These are phyloP conservation scores for Psilanteris sp. DNA, from an alignment of 1,140 invertebrate species.

Conservation along the genomic window DNA sequence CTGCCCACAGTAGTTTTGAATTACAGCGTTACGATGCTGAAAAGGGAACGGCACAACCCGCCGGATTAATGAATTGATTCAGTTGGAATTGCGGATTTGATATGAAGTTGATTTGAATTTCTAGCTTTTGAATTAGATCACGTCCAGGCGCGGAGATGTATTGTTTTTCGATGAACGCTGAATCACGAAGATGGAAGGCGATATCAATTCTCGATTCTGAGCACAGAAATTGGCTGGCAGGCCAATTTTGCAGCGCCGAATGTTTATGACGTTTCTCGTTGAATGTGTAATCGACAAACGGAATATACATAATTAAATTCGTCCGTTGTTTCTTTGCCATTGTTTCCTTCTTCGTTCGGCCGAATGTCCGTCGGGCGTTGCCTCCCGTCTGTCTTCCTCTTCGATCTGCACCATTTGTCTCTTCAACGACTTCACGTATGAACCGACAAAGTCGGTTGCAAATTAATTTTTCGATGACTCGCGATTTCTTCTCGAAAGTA, in stretches of 20 bases:
- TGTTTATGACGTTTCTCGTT: slow-evolving; percentile 54
- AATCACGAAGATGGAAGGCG: slow-evolving; percentile 52
- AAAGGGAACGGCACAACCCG: no score
- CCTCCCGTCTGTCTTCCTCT: not conserved
- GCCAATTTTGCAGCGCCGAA: slow-evolving; percentile 64
- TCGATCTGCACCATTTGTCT: slow-evolving; percentile 10
- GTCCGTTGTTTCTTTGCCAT: slow-evolving; percentile 3
- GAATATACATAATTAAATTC: slow-evolving; percentile 48
- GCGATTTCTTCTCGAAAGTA: slow-evolving; percentile 23
- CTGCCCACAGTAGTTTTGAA: no score
- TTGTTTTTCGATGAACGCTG: slow-evolving; percentile 53
- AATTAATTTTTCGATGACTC: slow-evolving; percentile 22
- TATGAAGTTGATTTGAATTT: slow-evolving; percentile 50
- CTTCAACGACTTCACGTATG: slow-evolving; percentile 1
- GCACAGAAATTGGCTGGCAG: slow-evolving; percentile 64
- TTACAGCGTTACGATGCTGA: slow-evolving; percentile 4
- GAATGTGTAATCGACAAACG: slow-evolving; percentile 45
- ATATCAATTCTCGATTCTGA: slow-evolving; percentile 54
- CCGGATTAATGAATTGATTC: slow-evolving; percentile 34
- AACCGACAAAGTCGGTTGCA: slow-evolving; percentile 19
- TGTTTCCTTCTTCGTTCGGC: not conserved
- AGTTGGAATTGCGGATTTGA: slow-evolving; percentile 27
- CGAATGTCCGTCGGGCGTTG: not conserved
- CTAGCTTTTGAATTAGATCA: slow-evolving; percentile 42
- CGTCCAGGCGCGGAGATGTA: slow-evolving; percentile 43